These are phyloP conservation scores for Chinchilla lanigera DNA, from an alignment of 2,113 vertebrate genomes.

Conservation along the genomic window DNA sequence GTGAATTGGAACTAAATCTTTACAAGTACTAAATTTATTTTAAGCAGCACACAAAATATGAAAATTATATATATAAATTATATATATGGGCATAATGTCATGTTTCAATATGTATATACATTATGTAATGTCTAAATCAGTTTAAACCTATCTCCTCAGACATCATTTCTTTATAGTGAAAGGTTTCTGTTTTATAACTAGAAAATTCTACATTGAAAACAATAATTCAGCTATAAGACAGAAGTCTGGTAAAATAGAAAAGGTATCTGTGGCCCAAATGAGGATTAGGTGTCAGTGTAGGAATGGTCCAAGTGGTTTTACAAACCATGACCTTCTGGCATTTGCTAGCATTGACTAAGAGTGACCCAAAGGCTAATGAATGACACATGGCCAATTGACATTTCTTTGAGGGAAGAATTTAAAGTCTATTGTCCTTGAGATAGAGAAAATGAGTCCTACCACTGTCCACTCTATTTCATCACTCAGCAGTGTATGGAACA, in stretches of 20 bases:
- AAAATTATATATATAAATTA: neutral
- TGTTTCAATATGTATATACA: neutral
- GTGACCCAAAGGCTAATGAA: neutral
- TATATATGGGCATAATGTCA: neutral
- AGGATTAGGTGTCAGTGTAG: neutral
- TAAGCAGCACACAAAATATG: neutral
- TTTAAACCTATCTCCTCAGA: neutral
- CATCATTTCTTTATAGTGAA: neutral
- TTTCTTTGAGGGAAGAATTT: neutral
- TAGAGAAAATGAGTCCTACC: no score
- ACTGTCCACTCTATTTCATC: rapidly evolving
- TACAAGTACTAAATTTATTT: conserved; percentile 13
- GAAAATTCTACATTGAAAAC: conserved; percentile 10
- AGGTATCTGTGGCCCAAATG: no score
- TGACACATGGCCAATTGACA: neutral
- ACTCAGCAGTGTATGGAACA: neutral
- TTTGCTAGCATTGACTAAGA: neutral
- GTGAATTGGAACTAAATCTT: neutral
- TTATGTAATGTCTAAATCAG: neutral
- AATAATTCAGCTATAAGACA: neutral
- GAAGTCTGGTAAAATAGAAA: neutral
- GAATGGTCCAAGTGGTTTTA: neutral
- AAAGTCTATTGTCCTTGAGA: neutral
- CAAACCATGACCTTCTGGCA: rapidly evolving
- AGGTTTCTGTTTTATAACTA: conserved; percentile 17